These are phyloP conservation scores for Leuctra nigra DNA, from an alignment of 2,888 invertebrate species.

Conservation along the genomic window DNA sequence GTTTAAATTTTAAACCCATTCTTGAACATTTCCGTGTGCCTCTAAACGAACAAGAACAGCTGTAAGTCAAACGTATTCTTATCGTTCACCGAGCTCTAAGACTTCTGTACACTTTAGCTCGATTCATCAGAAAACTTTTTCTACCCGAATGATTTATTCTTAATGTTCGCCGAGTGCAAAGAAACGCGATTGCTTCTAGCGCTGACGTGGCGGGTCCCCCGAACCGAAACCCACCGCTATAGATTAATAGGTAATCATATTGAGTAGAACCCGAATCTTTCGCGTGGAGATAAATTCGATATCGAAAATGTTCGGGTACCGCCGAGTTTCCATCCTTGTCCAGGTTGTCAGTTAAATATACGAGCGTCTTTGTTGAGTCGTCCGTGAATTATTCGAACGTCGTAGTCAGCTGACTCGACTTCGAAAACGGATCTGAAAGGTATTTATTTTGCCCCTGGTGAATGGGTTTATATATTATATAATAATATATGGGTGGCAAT, in stretches of 20 bases:
- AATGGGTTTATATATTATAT: slow-evolving; percentile 11
- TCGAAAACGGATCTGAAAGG: slow-evolving; percentile 8
- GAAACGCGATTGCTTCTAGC: not conserved
- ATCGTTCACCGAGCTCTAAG: not conserved
- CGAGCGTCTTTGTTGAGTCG: slow-evolving; percentile 14
- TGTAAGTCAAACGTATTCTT: slow-evolving; percentile 2
- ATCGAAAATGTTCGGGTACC: slow-evolving; percentile 8
- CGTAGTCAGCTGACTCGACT: slow-evolving; percentile 18
- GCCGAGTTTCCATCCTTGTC: slow-evolving; percentile 5
- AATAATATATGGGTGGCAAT: slow-evolving; percentile 1
- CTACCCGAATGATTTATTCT: slow-evolving; percentile 1
- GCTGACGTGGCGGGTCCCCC: slow-evolving; percentile 2
- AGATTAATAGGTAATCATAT: slow-evolving; percentile 15
- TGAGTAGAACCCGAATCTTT: slow-evolving; percentile 12
- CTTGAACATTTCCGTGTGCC: too few relatives aligned
- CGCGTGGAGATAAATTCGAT: slow-evolving; percentile 15
- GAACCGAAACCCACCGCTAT: not conserved
- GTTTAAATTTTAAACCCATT: too few relatives aligned
- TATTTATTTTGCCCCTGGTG: slow-evolving; percentile 12
- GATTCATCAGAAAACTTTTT: slow-evolving; percentile 10
- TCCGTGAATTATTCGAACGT: slow-evolving; percentile 9
- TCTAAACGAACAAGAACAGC: too few relatives aligned
- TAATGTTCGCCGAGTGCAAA: slow-evolving; percentile 6
- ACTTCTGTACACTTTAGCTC: not conserved
- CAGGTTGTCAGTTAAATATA: slow-evolving; percentile 13